Conservation (phyloP, 2,113 vertebrate genomes). For the Gobiocypris rarus region DNA sequence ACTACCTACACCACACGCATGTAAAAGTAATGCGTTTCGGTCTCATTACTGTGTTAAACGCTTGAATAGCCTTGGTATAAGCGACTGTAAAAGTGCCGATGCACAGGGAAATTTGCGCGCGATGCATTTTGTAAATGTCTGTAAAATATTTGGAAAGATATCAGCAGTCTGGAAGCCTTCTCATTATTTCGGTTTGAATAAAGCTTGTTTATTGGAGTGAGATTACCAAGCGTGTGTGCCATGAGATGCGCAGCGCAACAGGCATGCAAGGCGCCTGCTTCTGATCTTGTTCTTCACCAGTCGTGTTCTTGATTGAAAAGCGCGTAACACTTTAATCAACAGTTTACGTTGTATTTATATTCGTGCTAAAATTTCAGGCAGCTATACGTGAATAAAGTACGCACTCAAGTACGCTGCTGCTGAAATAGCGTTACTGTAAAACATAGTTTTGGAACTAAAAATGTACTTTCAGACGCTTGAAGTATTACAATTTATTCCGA, state of each 20-base stretch:
- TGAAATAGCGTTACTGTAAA: not conserved
- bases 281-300: not conserved
- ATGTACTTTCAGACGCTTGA: not conserved
- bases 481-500: not conserved
- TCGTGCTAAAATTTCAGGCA: not conserved
- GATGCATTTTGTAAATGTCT: not conserved
- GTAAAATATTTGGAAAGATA: not conserved
- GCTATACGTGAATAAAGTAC: not conserved
- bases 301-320: not conserved
- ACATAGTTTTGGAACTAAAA: not conserved
- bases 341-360: not conserved
- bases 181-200: not conserved
- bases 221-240: not conserved
- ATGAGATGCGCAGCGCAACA: constrained; percentile 26
- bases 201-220: constrained; percentile 15
- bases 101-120: not conserved
- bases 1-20: not conserved
- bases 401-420: not conserved
- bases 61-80: not conserved
- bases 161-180: not conserved
- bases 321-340: not conserved
- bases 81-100: not conserved
- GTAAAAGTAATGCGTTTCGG: not conserved
- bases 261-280: constrained; percentile 1
- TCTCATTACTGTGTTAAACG: not conserved